Percentiles rank a stretch among this genome's conserved stretches.
Evolutionary conservation across 2,113 vertebrate species (phyloP).

Genomic region (Oxyura jamaicensis): DNA sequence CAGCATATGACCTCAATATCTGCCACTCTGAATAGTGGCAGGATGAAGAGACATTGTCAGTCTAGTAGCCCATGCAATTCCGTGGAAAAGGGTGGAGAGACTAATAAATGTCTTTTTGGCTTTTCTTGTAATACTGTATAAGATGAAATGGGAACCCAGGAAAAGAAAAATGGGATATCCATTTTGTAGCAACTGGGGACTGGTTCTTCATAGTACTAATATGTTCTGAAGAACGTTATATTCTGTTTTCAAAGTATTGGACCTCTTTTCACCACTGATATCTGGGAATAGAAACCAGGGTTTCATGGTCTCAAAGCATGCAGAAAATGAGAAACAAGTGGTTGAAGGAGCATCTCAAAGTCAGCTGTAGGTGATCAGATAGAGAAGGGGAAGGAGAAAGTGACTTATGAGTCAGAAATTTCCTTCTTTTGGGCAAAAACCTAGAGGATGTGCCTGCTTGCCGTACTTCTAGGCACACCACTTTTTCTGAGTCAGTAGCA

Average conservation of each 20-base stretch:
- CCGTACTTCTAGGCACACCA: neutral
- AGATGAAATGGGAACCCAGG: neutral
- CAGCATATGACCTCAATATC: neutral
- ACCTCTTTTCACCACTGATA: neutral
- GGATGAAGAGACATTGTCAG: neutral
- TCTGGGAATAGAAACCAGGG: neutral
- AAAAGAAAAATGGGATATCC: neutral
- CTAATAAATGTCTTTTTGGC: neutral
- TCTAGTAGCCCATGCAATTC: neutral
- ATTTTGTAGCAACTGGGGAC: neutral
- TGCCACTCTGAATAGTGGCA: neutral
- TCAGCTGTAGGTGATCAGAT: neutral
- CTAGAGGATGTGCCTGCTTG: neutral
- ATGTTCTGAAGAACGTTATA: neutral
- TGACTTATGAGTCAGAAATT: neutral
- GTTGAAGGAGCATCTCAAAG: neutral
- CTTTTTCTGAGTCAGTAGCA: neutral
- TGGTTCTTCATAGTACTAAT: neutral
- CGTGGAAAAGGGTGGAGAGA: neutral
- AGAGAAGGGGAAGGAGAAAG: neutral
- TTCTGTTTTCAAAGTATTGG: neutral
- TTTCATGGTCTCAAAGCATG: neutral
- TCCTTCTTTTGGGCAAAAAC: neutral
- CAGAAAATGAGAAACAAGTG: neutral
- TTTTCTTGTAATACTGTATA: neutral